Evolutionary conservation across 2,113 vertebrate genomes (phyloP).

Genomic region (Megalops atlanticus): DNA sequence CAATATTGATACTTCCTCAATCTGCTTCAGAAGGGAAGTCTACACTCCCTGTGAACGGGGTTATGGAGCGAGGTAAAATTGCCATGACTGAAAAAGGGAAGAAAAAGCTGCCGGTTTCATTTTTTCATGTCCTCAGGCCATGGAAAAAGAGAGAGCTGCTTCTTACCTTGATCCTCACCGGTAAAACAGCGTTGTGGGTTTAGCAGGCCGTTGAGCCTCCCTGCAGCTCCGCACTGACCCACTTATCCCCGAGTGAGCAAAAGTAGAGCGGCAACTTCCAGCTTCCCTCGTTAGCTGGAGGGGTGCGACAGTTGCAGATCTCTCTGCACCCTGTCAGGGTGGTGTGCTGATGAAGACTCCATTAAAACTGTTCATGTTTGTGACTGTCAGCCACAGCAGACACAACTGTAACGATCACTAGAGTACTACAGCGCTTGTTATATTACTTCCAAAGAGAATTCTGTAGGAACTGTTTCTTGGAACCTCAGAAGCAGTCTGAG

Average conservation of each 20-base stretch:
- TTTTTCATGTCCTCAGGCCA: neutral
- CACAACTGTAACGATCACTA: neutral
- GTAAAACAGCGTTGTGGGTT: neutral
- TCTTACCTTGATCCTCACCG: neutral
- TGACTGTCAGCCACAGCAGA: neutral
- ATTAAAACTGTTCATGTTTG: neutral
- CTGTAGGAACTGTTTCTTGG: neutral
- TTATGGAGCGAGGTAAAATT: neutral
- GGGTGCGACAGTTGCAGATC: neutral
- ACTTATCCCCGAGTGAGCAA: neutral
- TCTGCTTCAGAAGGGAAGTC: neutral
- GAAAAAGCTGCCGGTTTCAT: neutral
- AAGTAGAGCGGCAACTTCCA: neutral
- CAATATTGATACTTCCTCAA: no score
- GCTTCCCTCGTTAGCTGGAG: neutral
- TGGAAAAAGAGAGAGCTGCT: neutral
- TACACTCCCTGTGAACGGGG: neutral
- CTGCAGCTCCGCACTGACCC: neutral
- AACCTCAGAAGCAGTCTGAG: neutral
- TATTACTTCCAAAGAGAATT: neutral
- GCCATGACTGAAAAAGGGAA: neutral
- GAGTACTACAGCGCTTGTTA: neutral
- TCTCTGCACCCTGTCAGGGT: neutral
- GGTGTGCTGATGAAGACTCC: neutral
- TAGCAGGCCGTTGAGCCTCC: no score